Conservation (phyloP, 2,888 invertebrate species). For the Bellardia pandia region DNA sequence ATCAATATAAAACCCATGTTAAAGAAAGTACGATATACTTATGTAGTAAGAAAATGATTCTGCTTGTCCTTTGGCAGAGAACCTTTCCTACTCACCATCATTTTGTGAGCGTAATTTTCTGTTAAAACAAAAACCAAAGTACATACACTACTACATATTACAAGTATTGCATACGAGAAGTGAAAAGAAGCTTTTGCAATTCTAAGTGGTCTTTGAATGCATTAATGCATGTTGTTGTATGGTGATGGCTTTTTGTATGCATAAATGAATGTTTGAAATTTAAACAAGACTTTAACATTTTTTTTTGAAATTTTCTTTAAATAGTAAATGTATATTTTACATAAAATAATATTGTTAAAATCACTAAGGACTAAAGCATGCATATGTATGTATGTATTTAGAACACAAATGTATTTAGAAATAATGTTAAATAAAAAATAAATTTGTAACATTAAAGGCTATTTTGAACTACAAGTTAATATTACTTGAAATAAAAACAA, state of each 20-base stretch:
- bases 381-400: conserved; percentile 33
- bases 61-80: too few relatives aligned
- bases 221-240: conserved; percentile 56
- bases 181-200: conserved; percentile 48
- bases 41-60: too few relatives aligned
- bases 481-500: too few relatives aligned
- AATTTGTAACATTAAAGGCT: too few relatives aligned
- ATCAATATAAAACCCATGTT: too few relatives aligned
- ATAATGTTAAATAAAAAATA: background rate
- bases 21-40: too few relatives aligned
- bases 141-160: background rate
- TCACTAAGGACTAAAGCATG: background rate
- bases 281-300: conserved; percentile 46
- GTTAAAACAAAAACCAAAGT: conserved; percentile 21
- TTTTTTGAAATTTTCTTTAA: background rate
- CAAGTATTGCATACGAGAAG: conserved; percentile 18
- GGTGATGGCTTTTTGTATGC: conserved; percentile 36
- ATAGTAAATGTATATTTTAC: background rate
- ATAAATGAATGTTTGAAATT: conserved; percentile 50
- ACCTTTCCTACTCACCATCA: too few relatives aligned
- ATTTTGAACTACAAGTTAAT: too few relatives aligned
- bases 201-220: conserved; percentile 60
- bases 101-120: conserved; percentile 15
- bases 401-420: background rate
- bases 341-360: conserved; percentile 16